Evolutionary conservation across 2,888 invertebrate species (phyloP).

Genomic region (Timandra comae): DNA sequence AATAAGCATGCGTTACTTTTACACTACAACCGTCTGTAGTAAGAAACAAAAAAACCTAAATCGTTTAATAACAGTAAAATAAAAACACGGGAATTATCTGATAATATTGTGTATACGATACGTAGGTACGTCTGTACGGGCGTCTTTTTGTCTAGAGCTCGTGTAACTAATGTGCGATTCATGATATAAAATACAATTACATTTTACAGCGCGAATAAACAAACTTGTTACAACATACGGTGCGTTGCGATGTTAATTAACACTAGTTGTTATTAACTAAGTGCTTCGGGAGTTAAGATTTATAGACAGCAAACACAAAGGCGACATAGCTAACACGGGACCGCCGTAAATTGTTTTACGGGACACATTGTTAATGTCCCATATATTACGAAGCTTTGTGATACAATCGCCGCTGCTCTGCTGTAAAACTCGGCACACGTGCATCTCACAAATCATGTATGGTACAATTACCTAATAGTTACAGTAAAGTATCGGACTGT

Average conservation of each 20-base stretch:
- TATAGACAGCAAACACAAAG: slow-evolving; percentile 47
- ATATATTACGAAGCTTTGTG: slow-evolving; percentile 34
- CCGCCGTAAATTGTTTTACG: slow-evolving; percentile 57
- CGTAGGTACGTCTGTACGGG: slow-evolving; percentile 1
- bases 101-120: no score
- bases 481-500: no score
- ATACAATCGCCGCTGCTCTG: slow-evolving; percentile 40
- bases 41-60: no score
- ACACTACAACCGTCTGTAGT: no score
- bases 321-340: slow-evolving; percentile 42
- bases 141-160: slow-evolving; percentile 14
- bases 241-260: slow-evolving; percentile 18
- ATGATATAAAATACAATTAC: no score
- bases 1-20: no score
- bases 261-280: slow-evolving; percentile 36
- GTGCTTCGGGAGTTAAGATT: slow-evolving; percentile 39
- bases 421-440: background rate
- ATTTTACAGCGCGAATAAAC: background rate
- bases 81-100: no score
- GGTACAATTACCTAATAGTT: no score
- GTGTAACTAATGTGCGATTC: no score
- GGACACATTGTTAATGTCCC: slow-evolving; percentile 41
- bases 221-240: background rate
- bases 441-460: slow-evolving; percentile 7
- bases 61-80: slow-evolving; percentile 5